Base-by-base conservation (phyloP, 2,888 invertebrate species). In the Exocentrus adspersus region DNA sequence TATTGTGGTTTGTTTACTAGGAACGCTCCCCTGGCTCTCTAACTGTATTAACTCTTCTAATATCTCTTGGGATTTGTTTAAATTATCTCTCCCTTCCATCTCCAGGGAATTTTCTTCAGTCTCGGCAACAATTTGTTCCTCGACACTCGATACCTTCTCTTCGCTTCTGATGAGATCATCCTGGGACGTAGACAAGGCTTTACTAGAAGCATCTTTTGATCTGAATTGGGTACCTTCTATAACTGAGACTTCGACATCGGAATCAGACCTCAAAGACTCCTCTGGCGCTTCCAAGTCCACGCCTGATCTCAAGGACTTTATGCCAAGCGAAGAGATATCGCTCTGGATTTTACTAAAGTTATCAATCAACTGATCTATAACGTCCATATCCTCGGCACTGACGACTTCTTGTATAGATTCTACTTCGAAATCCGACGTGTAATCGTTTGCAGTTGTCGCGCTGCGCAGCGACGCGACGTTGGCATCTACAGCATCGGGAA, bases 321-420 rank as follows among this genome's bases (percentile, higher is more conserved):
- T 72, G 50, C 74, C 69, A 5, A 76, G 51, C 17, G 62, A 67
- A 1, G 75, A 74, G 45, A 78, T 75, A 46, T 77, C 77, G 28
- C 74, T 73, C 62, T 76, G 67, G 37, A 78, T 77, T 65, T 73
- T 73, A 42, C 65, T 77, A 51, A 78, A 77, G 54, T 77, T 74
- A 28, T 77, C 72, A 17, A 79, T 79, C 12, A 79, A 45, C 21
- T 57, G 54, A 20, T 67, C 62, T 51, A 69, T 73, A 45, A 59
- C 62, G 30, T 72, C 65, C 2, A 64, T 60, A 43, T 68, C 60
- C 52, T 67, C 61, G 28, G 41, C 45, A 58, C 48, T 62, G 6
- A 62, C 54, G 16, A 65, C 60, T 28, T 70, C 67, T 30, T 56
- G 53, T 32, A 68, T 53, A 5, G 70, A 61, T 28, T 75, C 73